Percentiles rank a stretch among this genome's conserved stretches.
Evolutionary conservation across 2,797 vertebrate genomes (phyloP).

Genomic region (Xenopus petersii): DNA sequence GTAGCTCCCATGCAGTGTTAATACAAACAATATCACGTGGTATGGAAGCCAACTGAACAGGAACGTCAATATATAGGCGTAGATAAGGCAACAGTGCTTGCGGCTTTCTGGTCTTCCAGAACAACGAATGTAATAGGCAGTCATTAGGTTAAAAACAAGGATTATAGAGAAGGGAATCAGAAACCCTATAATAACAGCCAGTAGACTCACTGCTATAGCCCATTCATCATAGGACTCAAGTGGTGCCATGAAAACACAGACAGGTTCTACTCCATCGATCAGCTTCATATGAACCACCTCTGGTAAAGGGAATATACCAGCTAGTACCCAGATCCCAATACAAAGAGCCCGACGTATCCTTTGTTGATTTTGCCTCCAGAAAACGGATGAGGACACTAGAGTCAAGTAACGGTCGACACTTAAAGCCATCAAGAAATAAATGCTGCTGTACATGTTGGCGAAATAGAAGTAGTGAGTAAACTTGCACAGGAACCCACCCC

Average conservation of each 20-base stretch:
- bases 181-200: slow-evolving; percentile 79
- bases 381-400: slow-evolving; percentile 62
- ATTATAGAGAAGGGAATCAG: slow-evolving; percentile 78
- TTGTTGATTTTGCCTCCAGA: slow-evolving; percentile 70
- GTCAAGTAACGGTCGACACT: slow-evolving; percentile 87
- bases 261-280: slow-evolving; percentile 72
- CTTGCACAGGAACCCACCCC: slow-evolving; percentile 91
- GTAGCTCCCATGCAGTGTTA: slow-evolving; percentile 69
- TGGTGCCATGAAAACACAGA: slow-evolving; percentile 85
- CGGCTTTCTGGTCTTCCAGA: slow-evolving; percentile 65
- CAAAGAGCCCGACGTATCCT: slow-evolving; percentile 70
- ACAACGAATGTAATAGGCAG: slow-evolving; percentile 63
- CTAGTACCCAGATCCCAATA: slow-evolving; percentile 73
- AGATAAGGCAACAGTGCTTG: slow-evolving; percentile 79
- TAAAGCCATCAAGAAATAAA: slow-evolving; percentile 88
- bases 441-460: slow-evolving; percentile 91
- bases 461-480: slow-evolving; percentile 86
- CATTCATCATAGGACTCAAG: slow-evolving; percentile 68
- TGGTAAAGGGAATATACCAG: slow-evolving; percentile 74
- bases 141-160: slow-evolving; percentile 78
- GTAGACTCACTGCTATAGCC: slow-evolving; percentile 66
- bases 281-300: slow-evolving; percentile 84
- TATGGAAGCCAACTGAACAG: slow-evolving; percentile 86
- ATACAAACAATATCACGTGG: slow-evolving; percentile 71
- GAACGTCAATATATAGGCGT: slow-evolving; percentile 82